Evolutionary conservation across 1,140 invertebrate species (phyloP).

Genomic region (Tachypleus tridentatus): DNA sequence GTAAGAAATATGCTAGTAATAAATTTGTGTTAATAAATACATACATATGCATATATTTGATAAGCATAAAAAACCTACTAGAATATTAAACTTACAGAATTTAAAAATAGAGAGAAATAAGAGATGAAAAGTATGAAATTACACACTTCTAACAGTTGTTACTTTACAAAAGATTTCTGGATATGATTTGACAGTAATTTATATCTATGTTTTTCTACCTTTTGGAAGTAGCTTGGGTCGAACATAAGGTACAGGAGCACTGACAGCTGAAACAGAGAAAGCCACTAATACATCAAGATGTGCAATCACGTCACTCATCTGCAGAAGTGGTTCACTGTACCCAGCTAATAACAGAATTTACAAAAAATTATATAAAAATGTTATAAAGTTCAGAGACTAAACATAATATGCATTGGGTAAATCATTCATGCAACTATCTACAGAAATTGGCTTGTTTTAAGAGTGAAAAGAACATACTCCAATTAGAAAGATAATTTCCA

Average conservation of each 20-base stretch:
- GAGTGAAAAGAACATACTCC: too few relatives aligned
- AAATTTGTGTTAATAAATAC: too few relatives aligned
- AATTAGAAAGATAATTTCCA: too few relatives aligned
- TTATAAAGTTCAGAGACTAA: conserved; percentile 5
- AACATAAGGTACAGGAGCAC: conserved; percentile 60
- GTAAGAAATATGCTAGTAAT: too few relatives aligned
- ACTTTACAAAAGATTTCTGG: too few relatives aligned
- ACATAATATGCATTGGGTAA: background rate
- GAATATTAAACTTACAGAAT: too few relatives aligned
- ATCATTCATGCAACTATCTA: conserved; percentile 4
- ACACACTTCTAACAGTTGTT: too few relatives aligned
- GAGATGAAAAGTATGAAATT: background rate
- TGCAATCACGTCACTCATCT: conserved; percentile 60
- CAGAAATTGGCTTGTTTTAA: conserved; percentile 4
- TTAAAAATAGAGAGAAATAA: too few relatives aligned
- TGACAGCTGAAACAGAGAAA: conserved; percentile 61
- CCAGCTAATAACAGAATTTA: conserved; percentile 44
- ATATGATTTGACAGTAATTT: background rate
- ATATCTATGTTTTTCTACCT: conserved; percentile 27
- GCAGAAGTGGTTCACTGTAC: conserved; percentile 62
- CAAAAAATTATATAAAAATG: conserved; percentile 6
- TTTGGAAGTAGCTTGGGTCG: conserved; percentile 55
- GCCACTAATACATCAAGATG: conserved; percentile 74
- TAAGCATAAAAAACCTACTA: too few relatives aligned
- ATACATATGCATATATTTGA: too few relatives aligned